Conservation (phyloP, 1,140 invertebrate genomes). For the Drosophila arawakana region DNA sequence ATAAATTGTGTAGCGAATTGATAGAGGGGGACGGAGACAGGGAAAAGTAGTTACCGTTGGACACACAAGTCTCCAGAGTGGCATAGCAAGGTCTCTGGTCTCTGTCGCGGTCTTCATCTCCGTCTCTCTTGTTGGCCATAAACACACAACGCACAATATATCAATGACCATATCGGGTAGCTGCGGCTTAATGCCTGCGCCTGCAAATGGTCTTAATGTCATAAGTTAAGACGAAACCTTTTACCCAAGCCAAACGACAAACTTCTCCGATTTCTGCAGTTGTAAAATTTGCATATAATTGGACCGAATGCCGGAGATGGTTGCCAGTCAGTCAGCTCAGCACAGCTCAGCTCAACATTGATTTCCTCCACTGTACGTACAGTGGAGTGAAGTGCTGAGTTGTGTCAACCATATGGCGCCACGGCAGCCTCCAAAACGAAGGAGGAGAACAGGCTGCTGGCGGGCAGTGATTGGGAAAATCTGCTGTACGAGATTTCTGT, state of each 20-base stretch:
- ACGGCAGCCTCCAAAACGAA: not conserved
- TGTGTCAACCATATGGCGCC: slow-evolving; percentile 61
- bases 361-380: slow-evolving; percentile 20
- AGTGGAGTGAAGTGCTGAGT: not conserved
- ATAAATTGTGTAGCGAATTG: slow-evolving; percentile 52
- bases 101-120: not conserved
- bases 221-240: slow-evolving; percentile 75
- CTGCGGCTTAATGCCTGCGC: slow-evolving; percentile 59
- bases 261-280: slow-evolving; percentile 51
- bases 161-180: slow-evolving; percentile 71
- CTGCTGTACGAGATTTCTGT: slow-evolving; percentile 46
- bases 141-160: slow-evolving; percentile 63
- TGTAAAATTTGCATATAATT: slow-evolving; percentile 66
- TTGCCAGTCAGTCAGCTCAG: slow-evolving; percentile 1
- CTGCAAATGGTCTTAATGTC: slow-evolving; percentile 78
- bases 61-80: slow-evolving; percentile 20
- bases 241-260: slow-evolving; percentile 46
- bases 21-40: not conserved
- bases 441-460: not conserved
- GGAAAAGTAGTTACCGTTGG: slow-evolving; percentile 4
- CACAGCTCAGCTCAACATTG: slow-evolving; percentile 28
- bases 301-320: slow-evolving; percentile 41
- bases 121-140: slow-evolving; percentile 33
- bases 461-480: not conserved
- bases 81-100: slow-evolving; percentile 1